phyloP scores from a whole-genome alignment of 2,888 invertebrate species.

The Drosophila testacea region DNA sequence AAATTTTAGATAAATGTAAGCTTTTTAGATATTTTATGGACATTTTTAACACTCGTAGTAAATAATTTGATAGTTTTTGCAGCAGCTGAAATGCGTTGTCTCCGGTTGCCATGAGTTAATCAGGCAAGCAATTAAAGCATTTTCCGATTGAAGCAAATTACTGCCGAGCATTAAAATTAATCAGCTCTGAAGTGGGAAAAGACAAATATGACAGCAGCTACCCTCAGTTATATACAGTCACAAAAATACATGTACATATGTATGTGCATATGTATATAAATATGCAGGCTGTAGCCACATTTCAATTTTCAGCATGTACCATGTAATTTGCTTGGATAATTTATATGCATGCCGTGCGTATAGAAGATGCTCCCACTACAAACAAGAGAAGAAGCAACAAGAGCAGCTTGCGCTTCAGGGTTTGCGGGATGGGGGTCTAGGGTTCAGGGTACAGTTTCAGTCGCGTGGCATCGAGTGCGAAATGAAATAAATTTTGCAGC shows the following conservation, averaged over 20 bases:
- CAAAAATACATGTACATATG: background rate
- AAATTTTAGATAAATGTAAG: no score
- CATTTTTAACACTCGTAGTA: background rate
- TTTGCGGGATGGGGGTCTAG: background rate
- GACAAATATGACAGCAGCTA: conserved; percentile 60
- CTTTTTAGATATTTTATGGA: background rate
- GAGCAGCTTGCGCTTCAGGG: background rate
- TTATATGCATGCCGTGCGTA: conserved; percentile 73
- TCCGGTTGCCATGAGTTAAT: conserved; percentile 17
- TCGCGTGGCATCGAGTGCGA: conserved; percentile 61
- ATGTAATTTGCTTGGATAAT: conserved; percentile 77
- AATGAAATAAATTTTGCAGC: conserved; percentile 82
- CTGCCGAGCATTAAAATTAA: conserved; percentile 75
- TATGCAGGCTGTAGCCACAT: conserved; percentile 48
- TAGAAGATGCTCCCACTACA: conserved; percentile 60
- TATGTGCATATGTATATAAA: conserved; percentile 5
- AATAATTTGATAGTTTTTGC: background rate
- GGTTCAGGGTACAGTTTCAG: conserved; percentile 22
- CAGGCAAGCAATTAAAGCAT: conserved; percentile 28
- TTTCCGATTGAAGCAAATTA: conserved; percentile 65
- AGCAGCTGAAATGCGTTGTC: background rate
- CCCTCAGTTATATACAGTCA: background rate
- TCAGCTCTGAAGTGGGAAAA: conserved; percentile 55
- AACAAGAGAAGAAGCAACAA: conserved; percentile 2
- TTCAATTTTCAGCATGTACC: conserved; percentile 64